phyloP scores from a whole-genome alignment of 2,888 invertebrate species.

The Leucoma salicis region DNA sequence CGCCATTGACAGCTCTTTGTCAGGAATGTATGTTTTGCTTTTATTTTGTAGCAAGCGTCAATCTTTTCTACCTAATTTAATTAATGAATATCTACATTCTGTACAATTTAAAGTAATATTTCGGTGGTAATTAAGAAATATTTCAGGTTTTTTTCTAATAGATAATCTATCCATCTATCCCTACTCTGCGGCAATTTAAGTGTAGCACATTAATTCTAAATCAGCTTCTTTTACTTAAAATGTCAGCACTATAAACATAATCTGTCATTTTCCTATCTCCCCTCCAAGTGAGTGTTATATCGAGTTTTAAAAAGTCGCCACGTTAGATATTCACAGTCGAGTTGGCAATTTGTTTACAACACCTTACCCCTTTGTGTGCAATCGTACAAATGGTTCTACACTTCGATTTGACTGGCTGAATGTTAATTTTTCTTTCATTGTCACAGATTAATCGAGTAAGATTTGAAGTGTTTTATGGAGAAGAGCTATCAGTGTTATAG shows the following conservation, averaged over 20 bases:
- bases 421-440: slow-evolving; percentile 40
- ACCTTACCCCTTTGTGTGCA: slow-evolving; percentile 56
- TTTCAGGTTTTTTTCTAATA: too few relatives aligned
- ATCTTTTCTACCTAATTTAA: too few relatives aligned
- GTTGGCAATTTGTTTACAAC: slow-evolving; percentile 50
- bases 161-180: too few relatives aligned
- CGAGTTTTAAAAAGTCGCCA: slow-evolving; percentile 44
- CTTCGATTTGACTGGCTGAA: slow-evolving; percentile 25
- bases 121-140: too few relatives aligned
- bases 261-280: slow-evolving; percentile 35
- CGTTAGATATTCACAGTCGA: slow-evolving; percentile 59
- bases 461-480: too few relatives aligned
- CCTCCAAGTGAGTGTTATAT: slow-evolving; percentile 41
- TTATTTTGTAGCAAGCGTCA: slow-evolving; percentile 19
- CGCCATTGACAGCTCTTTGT: slow-evolving; percentile 25
- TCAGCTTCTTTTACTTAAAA: background rate
- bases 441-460: slow-evolving; percentile 29
- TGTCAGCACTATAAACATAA: slow-evolving; percentile 8
- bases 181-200: too few relatives aligned
- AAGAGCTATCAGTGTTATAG: too few relatives aligned
- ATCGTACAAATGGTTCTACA: slow-evolving; percentile 40
- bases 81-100: too few relatives aligned
- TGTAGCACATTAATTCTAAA: too few relatives aligned
- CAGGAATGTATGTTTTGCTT: slow-evolving; percentile 21
- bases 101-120: too few relatives aligned